Evolutionary conservation across 2,113 vertebrate genomes (phyloP).

Genomic region (Gymnogyps californianus): DNA sequence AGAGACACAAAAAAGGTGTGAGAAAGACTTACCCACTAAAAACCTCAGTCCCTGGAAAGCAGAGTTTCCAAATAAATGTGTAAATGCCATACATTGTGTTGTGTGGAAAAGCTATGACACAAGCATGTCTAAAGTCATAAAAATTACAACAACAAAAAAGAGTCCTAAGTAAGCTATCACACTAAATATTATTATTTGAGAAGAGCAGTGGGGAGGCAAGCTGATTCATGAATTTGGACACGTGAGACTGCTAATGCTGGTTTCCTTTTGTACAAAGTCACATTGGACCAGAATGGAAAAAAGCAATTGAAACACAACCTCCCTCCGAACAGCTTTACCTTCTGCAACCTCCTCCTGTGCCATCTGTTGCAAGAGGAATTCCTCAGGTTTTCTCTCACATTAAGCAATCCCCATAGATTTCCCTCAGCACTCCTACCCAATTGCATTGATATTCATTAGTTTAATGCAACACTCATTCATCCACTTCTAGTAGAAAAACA

Average conservation of each 20-base stretch:
- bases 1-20: background rate
- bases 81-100: background rate
- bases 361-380: constrained; percentile 40
- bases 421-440: background rate
- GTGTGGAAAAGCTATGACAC: background rate
- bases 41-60: background rate
- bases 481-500: background rate
- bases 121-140: background rate
- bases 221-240: background rate
- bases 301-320: background rate
- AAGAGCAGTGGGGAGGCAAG: background rate
- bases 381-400: background rate
- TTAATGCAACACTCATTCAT: background rate
- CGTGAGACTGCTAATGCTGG: background rate
- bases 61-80: background rate
- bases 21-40: background rate
- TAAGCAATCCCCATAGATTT: constrained; percentile 8
- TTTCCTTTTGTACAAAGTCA: background rate
- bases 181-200: background rate
- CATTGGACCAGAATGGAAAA: background rate
- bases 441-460: constrained; percentile 30
- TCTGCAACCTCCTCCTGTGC: background rate
- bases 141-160: background rate
- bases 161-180: background rate
- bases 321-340: background rate